A percentile compares a stretch with the other conserved stretches of the same genome.
phyloP scores from a whole-genome alignment of 2,888 invertebrate genomes.

The Gryllus longicercus region DNA sequence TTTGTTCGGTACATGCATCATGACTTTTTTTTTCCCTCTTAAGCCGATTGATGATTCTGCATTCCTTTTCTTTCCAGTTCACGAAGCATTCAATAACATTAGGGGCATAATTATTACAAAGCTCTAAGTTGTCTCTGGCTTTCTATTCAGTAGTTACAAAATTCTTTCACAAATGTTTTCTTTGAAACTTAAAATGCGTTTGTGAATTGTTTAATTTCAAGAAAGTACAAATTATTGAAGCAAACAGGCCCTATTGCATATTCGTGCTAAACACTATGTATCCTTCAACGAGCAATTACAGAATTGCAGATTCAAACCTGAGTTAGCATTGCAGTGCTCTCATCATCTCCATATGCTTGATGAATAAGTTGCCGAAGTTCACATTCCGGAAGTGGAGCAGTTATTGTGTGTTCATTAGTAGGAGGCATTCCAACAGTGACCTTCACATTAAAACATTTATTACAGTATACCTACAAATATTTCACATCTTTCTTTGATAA shows the following conservation, averaged over 20 bases:
- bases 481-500: slow-evolving; percentile 20
- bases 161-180: no score
- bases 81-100: no score
- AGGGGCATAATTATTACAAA: no score
- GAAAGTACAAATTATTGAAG: not conserved
- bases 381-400: slow-evolving; percentile 90
- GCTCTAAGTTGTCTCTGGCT: no score
- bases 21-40: no score
- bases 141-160: no score
- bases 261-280: not conserved
- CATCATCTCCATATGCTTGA: slow-evolving; percentile 94
- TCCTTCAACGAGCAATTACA: not conserved
- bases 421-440: slow-evolving; percentile 99
- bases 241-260: not conserved
- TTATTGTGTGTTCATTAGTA: slow-evolving; percentile 88
- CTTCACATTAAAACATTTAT: slow-evolving; percentile 34
- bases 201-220: no score
- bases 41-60: no score
- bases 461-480: not conserved
- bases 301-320: slow-evolving; percentile 52
- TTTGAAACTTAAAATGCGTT: no score
- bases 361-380: slow-evolving; percentile 90
- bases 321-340: slow-evolving; percentile 95
- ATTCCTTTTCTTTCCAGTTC: no score
- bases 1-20: no score